phyloP scores from a whole-genome alignment of 2,888 invertebrate genomes.

The Sinohyriopsis cumingii region DNA sequence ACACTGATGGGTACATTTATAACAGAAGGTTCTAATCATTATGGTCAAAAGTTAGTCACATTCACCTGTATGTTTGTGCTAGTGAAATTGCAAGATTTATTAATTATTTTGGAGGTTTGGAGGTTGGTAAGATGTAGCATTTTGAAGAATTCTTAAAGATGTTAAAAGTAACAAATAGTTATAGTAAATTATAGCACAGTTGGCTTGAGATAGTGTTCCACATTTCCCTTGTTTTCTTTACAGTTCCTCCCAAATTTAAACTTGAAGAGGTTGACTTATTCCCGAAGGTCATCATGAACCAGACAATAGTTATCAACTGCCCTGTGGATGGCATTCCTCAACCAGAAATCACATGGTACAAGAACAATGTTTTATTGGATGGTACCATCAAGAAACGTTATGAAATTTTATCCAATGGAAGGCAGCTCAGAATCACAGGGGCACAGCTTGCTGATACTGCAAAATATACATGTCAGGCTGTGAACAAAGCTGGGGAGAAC shows the following conservation, averaged over 20 bases:
- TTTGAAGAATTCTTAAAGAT: no score
- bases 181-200: no score
- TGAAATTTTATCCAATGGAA: slow-evolving; percentile 55
- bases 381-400: slow-evolving; percentile 45
- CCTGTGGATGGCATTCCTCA: slow-evolving; percentile 66
- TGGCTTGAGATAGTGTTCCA: not conserved
- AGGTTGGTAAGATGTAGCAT: no score
- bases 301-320: slow-evolving; percentile 64
- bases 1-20: no score
- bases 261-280: slow-evolving; percentile 40
- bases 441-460: slow-evolving; percentile 61
- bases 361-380: slow-evolving; percentile 56
- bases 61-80: no score
- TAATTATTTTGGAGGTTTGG: no score
- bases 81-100: no score
- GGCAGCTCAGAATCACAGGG: slow-evolving; percentile 59
- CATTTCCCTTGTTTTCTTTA: slow-evolving; percentile 10
- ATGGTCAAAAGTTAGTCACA: no score
- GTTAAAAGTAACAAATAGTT: no score
- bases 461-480: slow-evolving; percentile 71
- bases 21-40: no score
- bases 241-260: slow-evolving; percentile 65
- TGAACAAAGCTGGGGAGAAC: slow-evolving; percentile 73
- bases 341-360: slow-evolving; percentile 67
- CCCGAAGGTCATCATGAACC: slow-evolving; percentile 61